Evolutionary conservation across 1,140 invertebrate genomes (phyloP), one percentile per base, ranked within the genome.

Genomic region (Heliconius eleuchia): DNA sequence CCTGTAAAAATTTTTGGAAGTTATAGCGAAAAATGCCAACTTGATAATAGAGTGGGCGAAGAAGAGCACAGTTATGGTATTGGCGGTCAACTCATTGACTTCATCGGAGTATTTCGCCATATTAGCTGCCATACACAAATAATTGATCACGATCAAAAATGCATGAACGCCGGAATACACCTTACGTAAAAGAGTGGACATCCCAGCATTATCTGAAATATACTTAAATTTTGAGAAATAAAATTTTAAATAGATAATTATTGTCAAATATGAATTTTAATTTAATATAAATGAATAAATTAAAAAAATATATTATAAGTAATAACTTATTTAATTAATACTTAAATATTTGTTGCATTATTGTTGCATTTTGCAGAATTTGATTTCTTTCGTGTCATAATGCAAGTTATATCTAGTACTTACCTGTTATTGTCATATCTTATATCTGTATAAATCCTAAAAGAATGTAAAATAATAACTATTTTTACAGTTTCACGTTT

Each of bases 61-160:
- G 92, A 98, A 98, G 8, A 98, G 95, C 3, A 97, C 95, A 0
- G 97, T 98, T 55, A 98, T 97, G 23, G 97, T 97, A 81, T 97
- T 97, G 1, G 97, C 97, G 0, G 97, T 97, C 71, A 98, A 92
- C 89, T 97, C 96, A 87, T 97, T 97, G 1, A 97, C 97, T 84
- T 97, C 97, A n/a, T 96, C 96, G 3, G 96, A 95, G 88, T 97
- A 96, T 37, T 96, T 71, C 0, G 96, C 95, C 92, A 97, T 94
- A 87, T 97, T 98, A 27, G 96, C 95, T 16, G 95, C 95, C 83
- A 97, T 96, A 7, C 96, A 95, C 30, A 94, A 88, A 83, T 96
- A 97, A 90, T 97, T 96, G 1, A 96, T 52, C 1, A 97, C 78
- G n/a, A 97, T 92, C 23, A 97, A 78, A 1, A 97, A 60, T 3